phyloP scores from a whole-genome alignment of 1,140 invertebrate species.

The Melanaphis sacchari region DNA sequence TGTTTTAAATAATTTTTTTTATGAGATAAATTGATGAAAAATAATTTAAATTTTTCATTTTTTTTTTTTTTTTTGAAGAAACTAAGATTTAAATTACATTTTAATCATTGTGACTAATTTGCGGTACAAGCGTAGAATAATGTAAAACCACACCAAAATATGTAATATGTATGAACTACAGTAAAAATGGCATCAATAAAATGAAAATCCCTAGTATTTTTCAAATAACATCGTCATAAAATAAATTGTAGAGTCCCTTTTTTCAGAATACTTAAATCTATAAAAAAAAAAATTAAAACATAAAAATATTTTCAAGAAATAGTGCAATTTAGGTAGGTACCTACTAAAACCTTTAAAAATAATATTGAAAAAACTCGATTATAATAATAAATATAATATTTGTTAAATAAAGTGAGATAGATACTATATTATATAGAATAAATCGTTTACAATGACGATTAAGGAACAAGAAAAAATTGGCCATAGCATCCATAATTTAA shows the following conservation, averaged over 20 bases:
- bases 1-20: not conserved
- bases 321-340: not conserved
- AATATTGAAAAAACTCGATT: not conserved
- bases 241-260: not conserved
- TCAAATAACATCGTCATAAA: not conserved
- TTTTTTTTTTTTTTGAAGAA: not conserved
- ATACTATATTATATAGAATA: not conserved
- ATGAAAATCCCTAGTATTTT: not conserved
- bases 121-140: not conserved
- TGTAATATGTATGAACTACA: not conserved
- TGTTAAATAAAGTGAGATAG: not conserved
- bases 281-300: not conserved
- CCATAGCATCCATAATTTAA: no score
- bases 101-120: not conserved
- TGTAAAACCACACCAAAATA: not conserved
- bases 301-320: not conserved
- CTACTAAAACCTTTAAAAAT: not conserved
- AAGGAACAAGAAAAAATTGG: not conserved
- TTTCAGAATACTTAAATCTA: not conserved
- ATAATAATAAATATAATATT: not conserved
- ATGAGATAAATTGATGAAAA: no score
- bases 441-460: no score
- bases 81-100: not conserved
- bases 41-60: not conserved
- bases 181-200: no score